Percentiles rank a stretch among this genome's conserved stretches.
These are phyloP conservation scores for Augochlorella aurata DNA, from an alignment of 2,888 invertebrate species.

Conservation along the genomic window DNA sequence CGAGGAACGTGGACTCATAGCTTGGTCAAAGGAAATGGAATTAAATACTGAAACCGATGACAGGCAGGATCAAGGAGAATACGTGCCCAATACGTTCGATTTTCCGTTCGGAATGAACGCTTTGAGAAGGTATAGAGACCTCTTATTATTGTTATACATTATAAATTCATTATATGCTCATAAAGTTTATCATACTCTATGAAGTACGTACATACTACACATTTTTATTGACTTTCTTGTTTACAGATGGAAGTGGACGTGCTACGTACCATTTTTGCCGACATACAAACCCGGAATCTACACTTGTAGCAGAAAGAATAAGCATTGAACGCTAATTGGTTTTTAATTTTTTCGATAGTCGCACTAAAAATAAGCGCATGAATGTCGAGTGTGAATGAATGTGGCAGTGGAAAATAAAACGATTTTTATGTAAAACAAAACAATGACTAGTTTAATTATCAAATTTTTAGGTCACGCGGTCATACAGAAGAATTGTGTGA, in stretches of 20 bases:
- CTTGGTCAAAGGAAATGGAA: constrained; percentile 89
- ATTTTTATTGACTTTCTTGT: constrained; percentile 24
- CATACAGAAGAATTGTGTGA: not conserved
- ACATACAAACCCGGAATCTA: constrained; percentile 83
- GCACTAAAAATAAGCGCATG: not conserved
- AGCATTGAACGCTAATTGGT: constrained; percentile 18
- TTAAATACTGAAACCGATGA: constrained; percentile 76
- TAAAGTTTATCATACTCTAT: not conserved
- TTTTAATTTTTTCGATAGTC: constrained; percentile 9
- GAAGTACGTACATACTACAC: not conserved
- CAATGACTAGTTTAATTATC: not conserved
- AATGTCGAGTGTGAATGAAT: constrained; percentile 4
- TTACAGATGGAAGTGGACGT: constrained; percentile 87
- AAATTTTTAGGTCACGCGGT: not conserved
- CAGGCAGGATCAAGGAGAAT: constrained; percentile 82
- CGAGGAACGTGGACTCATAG: constrained; percentile 89
- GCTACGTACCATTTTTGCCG: constrained; percentile 88
- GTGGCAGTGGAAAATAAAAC: constrained; percentile 14
- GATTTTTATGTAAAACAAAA: constrained; percentile 6
- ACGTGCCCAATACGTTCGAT: constrained; percentile 85
- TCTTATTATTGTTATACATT: not conserved
- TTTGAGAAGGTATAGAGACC: constrained; percentile 83
- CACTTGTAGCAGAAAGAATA: constrained; percentile 23
- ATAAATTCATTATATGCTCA: not conserved
- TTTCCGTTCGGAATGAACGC: constrained; percentile 88